Conservation (phyloP, 2,113 vertebrate species). For the Neolamprologus toae region DNA sequence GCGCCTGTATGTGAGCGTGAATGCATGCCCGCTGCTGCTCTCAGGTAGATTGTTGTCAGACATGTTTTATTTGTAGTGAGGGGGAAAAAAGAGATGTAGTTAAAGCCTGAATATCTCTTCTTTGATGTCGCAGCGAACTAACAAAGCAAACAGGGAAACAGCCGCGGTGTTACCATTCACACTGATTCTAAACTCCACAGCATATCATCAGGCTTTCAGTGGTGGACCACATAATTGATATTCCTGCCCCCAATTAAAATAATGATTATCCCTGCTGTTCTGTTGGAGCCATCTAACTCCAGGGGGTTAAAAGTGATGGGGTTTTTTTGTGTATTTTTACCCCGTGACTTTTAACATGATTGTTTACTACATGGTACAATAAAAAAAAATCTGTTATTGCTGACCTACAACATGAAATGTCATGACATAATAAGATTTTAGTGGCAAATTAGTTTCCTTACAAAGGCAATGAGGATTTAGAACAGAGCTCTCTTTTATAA, state of each 20-base stretch:
- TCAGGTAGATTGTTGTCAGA: constrained; percentile 12
- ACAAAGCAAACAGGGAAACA: background rate
- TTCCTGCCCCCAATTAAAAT: constrained; percentile 17
- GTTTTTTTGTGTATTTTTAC: background rate
- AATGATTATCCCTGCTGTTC: constrained; percentile 33
- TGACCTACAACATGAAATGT: background rate
- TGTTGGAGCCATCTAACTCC: background rate
- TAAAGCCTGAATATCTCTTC: background rate
- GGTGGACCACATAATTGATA: constrained; percentile 1
- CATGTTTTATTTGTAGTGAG: background rate
- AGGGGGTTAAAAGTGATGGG: background rate
- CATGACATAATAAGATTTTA: background rate
- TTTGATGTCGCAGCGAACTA: background rate
- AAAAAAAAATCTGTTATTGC: background rate
- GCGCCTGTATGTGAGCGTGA: background rate
- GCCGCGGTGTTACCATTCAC: background rate
- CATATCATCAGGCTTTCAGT: background rate
- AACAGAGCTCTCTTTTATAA: background rate
- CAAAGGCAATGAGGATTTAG: background rate
- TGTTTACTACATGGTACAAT: background rate
- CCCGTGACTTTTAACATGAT: background rate
- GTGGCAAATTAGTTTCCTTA: background rate
- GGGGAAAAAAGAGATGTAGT: background rate
- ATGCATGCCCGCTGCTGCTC: background rate
- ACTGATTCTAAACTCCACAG: background rate